These are phyloP conservation scores for Parnassius smintheus DNA, from an alignment of 2,888 invertebrate species.

Conservation along the genomic window DNA sequence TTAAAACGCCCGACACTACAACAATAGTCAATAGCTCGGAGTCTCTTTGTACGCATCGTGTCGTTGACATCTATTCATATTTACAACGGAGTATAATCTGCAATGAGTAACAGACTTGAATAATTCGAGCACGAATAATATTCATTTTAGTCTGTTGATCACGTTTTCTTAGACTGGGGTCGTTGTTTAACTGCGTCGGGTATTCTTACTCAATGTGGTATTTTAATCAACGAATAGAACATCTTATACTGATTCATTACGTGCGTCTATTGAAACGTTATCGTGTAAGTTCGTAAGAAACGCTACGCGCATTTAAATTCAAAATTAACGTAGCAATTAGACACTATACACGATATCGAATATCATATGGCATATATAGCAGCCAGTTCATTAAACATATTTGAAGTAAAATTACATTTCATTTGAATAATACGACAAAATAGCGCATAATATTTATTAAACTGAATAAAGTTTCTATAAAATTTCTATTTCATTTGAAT, in stretches of 20 bases:
- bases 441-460: too few relatives aligned
- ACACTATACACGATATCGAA: neutral
- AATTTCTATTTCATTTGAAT: too few relatives aligned
- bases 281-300: neutral
- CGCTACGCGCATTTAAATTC: neutral
- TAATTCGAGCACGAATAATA: slow-evolving; percentile 7
- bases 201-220: neutral
- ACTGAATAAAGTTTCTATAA: too few relatives aligned
- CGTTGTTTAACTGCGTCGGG: neutral
- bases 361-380: too few relatives aligned
- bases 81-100: neutral
- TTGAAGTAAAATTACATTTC: too few relatives aligned
- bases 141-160: slow-evolving; percentile 4
- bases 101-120: slow-evolving; percentile 1
- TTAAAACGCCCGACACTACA: slow-evolving; percentile 1
- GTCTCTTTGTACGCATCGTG: slow-evolving; percentile 7
- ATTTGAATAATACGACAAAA: too few relatives aligned
- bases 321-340: neutral
- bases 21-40: slow-evolving; percentile 2
- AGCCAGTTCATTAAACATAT: too few relatives aligned
- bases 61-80: slow-evolving; percentile 1
- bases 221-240: neutral
- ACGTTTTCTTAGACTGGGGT: slow-evolving; percentile 1
- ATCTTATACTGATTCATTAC: neutral
- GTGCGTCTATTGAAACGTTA: neutral